These are phyloP conservation scores for Myripristis jacobus DNA, from an alignment of 2,797 vertebrate species.

Conservation along the genomic window DNA sequence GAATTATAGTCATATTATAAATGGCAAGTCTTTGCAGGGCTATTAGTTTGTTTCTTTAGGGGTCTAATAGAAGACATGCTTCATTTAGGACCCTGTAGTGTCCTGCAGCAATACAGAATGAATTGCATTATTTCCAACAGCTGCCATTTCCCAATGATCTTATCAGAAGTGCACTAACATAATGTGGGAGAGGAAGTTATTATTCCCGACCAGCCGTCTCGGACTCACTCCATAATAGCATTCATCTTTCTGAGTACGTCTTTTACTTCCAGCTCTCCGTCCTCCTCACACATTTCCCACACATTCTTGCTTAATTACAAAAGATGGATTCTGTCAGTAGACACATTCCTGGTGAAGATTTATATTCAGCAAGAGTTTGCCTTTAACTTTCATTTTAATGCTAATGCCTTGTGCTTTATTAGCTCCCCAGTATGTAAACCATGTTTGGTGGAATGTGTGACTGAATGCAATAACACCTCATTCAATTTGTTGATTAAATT, in stretches of 20 bases:
- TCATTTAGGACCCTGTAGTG: constrained; percentile 91
- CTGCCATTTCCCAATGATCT: constrained; percentile 91
- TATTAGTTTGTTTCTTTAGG: constrained; percentile 99
- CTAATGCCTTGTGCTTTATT: constrained; percentile 67
- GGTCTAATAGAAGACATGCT: constrained; percentile 97
- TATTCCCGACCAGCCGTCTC: constrained; percentile 84
- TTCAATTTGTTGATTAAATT: constrained; percentile 75
- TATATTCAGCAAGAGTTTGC: constrained; percentile 64
- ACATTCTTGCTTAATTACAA: constrained; percentile 80
- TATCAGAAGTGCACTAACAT: constrained; percentile 83
- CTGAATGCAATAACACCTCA: constrained; percentile 68
- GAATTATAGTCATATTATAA: constrained; percentile 99
- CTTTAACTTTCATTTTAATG: constrained; percentile 76
- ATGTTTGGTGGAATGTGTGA: constrained; percentile 52
- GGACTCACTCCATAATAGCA: constrained; percentile 76
- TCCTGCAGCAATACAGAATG: constrained; percentile 92
- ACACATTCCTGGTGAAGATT: constrained; percentile 67
- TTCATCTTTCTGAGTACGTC: constrained; percentile 76
- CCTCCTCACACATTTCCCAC: constrained; percentile 54
- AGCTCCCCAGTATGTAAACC: constrained; percentile 61
- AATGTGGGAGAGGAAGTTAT: constrained; percentile 85
- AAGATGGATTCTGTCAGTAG: constrained; percentile 69
- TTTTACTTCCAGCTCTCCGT: constrained; percentile 67
- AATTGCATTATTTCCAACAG: constrained; percentile 96
- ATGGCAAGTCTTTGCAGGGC: constrained; percentile 95